phyloP scores from a whole-genome alignment of 2,797 vertebrate species.

The Podarcis lilfordi region DNA sequence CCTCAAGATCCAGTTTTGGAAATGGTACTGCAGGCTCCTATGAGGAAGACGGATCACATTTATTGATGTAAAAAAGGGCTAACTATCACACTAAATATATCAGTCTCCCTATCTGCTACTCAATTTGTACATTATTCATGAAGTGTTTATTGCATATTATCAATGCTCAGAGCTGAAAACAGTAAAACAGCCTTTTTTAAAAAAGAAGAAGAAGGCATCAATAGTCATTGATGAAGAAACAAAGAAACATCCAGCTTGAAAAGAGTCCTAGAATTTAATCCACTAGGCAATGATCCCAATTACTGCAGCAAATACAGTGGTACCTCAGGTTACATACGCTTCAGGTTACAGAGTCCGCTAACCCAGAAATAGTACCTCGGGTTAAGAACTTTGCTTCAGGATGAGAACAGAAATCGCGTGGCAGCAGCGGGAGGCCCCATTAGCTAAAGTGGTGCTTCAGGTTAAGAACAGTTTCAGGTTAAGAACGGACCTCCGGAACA shows the following conservation, averaged over 20 bases:
- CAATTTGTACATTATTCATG: constrained; percentile 11
- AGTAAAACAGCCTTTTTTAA: constrained; percentile 33
- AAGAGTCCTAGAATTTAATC: background rate
- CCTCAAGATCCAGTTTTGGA: constrained; percentile 72
- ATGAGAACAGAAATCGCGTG: too few relatives aligned
- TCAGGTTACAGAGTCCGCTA: too few relatives aligned
- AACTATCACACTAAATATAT: background rate
- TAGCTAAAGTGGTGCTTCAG: too few relatives aligned
- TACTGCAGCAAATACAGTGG: background rate
- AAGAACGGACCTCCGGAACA: too few relatives aligned
- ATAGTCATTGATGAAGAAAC: constrained; percentile 20
- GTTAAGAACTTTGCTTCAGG: too few relatives aligned
- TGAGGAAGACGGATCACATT: constrained; percentile 54
- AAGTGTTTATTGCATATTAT: background rate
- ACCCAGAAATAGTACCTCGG: too few relatives aligned
- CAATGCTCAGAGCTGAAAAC: constrained; percentile 25
- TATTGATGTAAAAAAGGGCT: constrained; percentile 9
- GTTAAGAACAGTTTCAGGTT: too few relatives aligned
- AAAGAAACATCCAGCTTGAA: constrained; percentile 6
- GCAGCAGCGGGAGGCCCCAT: too few relatives aligned
- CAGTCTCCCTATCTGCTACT: background rate
- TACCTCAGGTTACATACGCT: too few relatives aligned
- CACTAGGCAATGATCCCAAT: background rate
- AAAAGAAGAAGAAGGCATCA: background rate
- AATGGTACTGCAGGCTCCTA: constrained; percentile 77